Conservation (phyloP, 1,140 invertebrate species). For the Nephotettix cincticeps region DNA sequence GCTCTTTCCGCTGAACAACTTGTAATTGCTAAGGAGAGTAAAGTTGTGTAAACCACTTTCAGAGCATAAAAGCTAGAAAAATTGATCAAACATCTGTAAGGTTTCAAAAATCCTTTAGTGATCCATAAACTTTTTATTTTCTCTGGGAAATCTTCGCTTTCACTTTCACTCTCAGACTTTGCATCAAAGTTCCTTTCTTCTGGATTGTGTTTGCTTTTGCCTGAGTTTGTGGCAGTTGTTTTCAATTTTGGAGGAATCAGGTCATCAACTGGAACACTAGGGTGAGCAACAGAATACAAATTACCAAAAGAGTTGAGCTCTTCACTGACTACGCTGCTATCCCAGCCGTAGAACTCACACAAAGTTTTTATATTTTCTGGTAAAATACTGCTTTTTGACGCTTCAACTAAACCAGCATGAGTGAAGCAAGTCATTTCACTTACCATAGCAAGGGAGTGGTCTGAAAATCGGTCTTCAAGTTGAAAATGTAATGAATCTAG, state of each 20-base stretch:
- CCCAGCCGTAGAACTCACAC: not conserved
- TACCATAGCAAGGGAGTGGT: constrained; percentile 3
- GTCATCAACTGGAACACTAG: not conserved
- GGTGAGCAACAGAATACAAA: not conserved
- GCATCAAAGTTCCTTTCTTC: not conserved
- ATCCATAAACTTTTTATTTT: constrained; percentile 6
- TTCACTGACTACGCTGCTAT: not conserved
- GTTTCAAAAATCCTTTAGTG: constrained; percentile 22
- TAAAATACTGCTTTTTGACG: not conserved
- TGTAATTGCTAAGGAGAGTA: constrained; percentile 14
- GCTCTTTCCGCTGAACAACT: constrained; percentile 25
- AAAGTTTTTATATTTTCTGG: constrained; percentile 2
- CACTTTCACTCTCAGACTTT: not conserved
- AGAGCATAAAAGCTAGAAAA: constrained; percentile 20
- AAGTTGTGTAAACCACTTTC: constrained; percentile 25
- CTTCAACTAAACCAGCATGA: not conserved
- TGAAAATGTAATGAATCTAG: not conserved
- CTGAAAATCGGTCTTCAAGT: not conserved
- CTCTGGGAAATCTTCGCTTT: not conserved
- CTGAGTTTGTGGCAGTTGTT: not conserved
- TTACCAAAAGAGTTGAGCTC: not conserved
- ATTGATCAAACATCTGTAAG: not conserved
- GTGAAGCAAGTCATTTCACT: constrained; percentile 1
- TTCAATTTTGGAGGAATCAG: not conserved
- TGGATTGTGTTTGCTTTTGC: not conserved